Percentiles rank a stretch among this genome's conserved stretches.
These are phyloP conservation scores for Pristionchus japonicus DNA, from an alignment of 2,888 invertebrate species.

Conservation along the genomic window DNA sequence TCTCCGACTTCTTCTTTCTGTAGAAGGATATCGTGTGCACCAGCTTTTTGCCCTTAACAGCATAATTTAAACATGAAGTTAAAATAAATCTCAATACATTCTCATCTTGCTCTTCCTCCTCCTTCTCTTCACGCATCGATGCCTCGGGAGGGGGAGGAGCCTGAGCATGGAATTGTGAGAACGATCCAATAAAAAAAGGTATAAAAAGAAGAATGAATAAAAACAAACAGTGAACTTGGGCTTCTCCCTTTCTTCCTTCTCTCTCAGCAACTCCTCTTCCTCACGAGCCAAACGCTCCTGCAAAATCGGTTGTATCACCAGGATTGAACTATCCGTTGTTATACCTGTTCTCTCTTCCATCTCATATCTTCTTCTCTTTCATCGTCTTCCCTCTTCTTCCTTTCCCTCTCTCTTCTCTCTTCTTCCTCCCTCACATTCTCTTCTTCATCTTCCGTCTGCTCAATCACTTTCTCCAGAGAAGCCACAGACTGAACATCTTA, in stretches of 20 bases:
- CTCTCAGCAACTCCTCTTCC: neutral
- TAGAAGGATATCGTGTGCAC: constrained; percentile 46
- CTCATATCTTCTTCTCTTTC: constrained; percentile 16
- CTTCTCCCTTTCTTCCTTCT: constrained; percentile 25
- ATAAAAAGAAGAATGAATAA: neutral
- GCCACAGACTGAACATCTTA: constrained; percentile 22
- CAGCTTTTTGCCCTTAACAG: constrained; percentile 21
- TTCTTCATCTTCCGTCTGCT: constrained; percentile 26
- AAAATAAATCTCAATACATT: neutral
- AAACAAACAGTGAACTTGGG: neutral
- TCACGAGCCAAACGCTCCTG: constrained; percentile 30
- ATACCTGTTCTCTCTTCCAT: constrained; percentile 31
- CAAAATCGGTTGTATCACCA: neutral
- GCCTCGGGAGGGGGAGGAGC: constrained; percentile 33
- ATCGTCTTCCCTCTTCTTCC: constrained; percentile 19
- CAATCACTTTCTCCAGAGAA: constrained; percentile 28
- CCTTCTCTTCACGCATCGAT: constrained; percentile 16
- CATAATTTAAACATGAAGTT: too few relatives aligned
- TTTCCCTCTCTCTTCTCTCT: constrained; percentile 1
- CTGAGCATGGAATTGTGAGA: neutral
- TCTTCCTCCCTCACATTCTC: constrained; percentile 26
- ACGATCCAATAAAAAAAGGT: too few relatives aligned
- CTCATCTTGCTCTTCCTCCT: constrained; percentile 19
- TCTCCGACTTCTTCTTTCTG: constrained; percentile 39
- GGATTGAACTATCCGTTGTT: neutral